Evolutionary conservation across 1,140 invertebrate genomes (phyloP).

Genomic region (Coenobita brevimanus): DNA sequence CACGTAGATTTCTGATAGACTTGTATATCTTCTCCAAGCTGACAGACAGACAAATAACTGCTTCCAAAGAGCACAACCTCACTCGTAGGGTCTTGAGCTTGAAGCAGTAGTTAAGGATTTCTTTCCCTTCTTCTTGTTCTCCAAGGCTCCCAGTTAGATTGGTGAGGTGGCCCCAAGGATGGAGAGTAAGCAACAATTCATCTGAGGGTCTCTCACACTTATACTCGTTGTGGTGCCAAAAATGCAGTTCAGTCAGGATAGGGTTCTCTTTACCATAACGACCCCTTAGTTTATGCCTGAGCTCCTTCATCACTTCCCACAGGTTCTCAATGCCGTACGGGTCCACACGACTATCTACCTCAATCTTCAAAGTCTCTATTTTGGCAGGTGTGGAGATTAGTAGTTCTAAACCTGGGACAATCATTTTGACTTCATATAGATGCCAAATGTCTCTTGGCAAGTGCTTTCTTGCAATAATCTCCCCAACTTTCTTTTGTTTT

Average conservation of each 20-base stretch:
- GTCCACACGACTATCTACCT: constrained; percentile 4
- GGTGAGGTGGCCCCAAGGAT: constrained; percentile 32
- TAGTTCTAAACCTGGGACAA: constrained; percentile 19
- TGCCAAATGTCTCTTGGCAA: not conserved
- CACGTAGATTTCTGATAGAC: not conserved
- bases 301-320: not conserved
- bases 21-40: constrained; percentile 22
- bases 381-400: not conserved
- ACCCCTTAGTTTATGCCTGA: not conserved
- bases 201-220: not conserved
- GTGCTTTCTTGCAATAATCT: not conserved
- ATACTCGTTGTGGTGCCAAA: constrained; percentile 20
- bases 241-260: constrained; percentile 13
- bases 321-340: constrained; percentile 28
- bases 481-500: not conserved
- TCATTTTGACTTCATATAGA: not conserved
- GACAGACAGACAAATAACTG: not conserved
- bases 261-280: not conserved
- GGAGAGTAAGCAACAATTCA: not conserved
- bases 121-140: not conserved
- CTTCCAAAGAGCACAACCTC: not conserved
- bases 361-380: not conserved
- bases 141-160: constrained; percentile 34
- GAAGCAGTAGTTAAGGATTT: constrained; percentile 24
- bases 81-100: constrained; percentile 36